Percentiles rank a stretch among this genome's conserved stretches.
These are phyloP conservation scores for Euplagia quadripunctaria DNA, from an alignment of 2,888 invertebrate genomes.

Conservation along the genomic window DNA sequence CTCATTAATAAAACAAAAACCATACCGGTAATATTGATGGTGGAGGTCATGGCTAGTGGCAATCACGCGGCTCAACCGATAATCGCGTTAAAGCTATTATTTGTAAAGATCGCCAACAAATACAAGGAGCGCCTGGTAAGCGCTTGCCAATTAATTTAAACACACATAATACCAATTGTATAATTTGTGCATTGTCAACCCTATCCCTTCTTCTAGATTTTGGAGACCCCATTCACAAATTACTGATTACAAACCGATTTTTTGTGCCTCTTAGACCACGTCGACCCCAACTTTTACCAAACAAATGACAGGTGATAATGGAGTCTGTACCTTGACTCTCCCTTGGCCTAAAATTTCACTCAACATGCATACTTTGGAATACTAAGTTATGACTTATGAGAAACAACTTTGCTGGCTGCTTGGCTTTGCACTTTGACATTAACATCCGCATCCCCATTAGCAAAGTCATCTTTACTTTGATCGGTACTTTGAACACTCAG, in stretches of 20 bases:
- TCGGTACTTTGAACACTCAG: not conserved
- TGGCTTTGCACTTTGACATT: too few relatives aligned
- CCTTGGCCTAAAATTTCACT: not conserved
- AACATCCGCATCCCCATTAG: too few relatives aligned
- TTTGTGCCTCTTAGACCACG: not conserved
- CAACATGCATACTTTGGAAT: not conserved
- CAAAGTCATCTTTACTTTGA: too few relatives aligned
- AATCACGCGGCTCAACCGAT: not conserved
- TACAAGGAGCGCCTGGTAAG: not conserved
- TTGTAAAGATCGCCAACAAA: not conserved
- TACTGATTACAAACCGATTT: too few relatives aligned
- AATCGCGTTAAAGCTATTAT: not conserved
- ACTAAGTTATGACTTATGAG: too few relatives aligned
- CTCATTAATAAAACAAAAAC: not conserved
- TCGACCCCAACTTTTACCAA: not conserved
- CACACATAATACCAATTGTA: not conserved
- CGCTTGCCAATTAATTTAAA: not conserved
- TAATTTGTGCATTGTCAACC: not conserved
- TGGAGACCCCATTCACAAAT: not conserved
- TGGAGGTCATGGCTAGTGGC: not conserved
- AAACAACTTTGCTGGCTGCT: too few relatives aligned
- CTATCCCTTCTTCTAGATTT: too few relatives aligned
- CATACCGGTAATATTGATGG: not conserved
- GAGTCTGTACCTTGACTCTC: not conserved
- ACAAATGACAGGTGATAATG: too few relatives aligned